These are phyloP conservation scores for Pyrrhosoma nymphula DNA, from an alignment of 2,888 invertebrate genomes.

Conservation along the genomic window DNA sequence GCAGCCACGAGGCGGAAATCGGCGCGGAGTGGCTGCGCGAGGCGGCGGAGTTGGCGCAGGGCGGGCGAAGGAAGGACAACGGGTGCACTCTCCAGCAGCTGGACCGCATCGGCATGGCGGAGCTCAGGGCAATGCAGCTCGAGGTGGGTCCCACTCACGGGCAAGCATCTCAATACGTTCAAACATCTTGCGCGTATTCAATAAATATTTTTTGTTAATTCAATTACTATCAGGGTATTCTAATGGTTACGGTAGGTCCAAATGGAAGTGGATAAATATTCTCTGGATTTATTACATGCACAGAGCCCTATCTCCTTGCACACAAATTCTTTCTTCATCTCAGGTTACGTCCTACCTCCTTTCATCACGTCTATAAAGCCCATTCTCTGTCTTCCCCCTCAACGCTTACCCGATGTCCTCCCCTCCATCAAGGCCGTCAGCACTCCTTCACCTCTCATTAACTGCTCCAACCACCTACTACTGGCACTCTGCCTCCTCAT, in stretches of 20 bases:
- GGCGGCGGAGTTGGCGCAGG: not conserved
- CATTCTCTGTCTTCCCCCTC: not conserved
- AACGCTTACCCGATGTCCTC: not conserved
- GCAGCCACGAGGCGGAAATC: not conserved
- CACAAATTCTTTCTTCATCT: not conserved
- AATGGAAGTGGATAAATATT: no score
- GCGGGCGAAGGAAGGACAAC: not conserved
- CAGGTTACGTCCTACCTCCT: not conserved
- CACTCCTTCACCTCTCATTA: not conserved
- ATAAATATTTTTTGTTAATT: no score
- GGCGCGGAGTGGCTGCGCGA: constrained; percentile 1
- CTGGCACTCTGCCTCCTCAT: not conserved
- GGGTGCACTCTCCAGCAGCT: not conserved
- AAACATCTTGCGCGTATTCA: no score
- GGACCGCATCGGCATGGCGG: not conserved
- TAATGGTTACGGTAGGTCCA: no score
- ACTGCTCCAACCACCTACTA: not conserved
- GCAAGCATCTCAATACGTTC: no score
- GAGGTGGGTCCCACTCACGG: not conserved
- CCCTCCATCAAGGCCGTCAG: not conserved
- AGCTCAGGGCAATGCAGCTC: not conserved
- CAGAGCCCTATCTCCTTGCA: not conserved
- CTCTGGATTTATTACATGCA: no score
- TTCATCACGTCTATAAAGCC: not conserved
- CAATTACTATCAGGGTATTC: no score